These are phyloP conservation scores for Pachymerium ferrugineum DNA, from an alignment of 2,888 invertebrate genomes.

Conservation along the genomic window DNA sequence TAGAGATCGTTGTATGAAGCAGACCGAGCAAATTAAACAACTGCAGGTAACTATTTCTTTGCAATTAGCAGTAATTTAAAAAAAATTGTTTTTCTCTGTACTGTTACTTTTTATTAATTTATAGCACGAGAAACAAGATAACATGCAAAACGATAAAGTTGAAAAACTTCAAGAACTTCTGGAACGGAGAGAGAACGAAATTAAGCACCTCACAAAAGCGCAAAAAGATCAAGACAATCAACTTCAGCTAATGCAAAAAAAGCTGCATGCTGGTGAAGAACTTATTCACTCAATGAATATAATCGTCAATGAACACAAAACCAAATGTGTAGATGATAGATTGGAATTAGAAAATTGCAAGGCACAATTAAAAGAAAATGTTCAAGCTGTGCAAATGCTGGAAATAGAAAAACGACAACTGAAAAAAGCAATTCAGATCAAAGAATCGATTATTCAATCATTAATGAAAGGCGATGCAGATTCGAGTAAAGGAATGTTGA, in stretches of 20 bases:
- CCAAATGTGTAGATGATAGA: background rate
- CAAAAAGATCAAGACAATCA: slow-evolving; percentile 20
- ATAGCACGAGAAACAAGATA: background rate
- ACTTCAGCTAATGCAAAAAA: background rate
- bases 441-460: slow-evolving; percentile 26
- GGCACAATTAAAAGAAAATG: background rate
- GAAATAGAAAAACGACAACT: background rate
- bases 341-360: background rate
- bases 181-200: background rate
- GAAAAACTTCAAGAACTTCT: background rate
- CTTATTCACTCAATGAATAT: background rate
- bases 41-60: background rate
- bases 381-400: background rate
- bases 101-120: background rate
- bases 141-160: background rate
- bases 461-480: slow-evolving; percentile 23
- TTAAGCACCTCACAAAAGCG: slow-evolving; percentile 7
- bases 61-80: too few species aligned
- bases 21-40: background rate
- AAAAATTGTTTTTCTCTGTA: background rate
- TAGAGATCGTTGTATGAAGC: background rate
- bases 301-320: background rate
- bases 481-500: background rate
- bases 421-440: slow-evolving; percentile 11
- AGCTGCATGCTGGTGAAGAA: background rate